These are phyloP conservation scores for Nixonia krombeini DNA, from an alignment of 1,140 invertebrate species.

Conservation along the genomic window DNA sequence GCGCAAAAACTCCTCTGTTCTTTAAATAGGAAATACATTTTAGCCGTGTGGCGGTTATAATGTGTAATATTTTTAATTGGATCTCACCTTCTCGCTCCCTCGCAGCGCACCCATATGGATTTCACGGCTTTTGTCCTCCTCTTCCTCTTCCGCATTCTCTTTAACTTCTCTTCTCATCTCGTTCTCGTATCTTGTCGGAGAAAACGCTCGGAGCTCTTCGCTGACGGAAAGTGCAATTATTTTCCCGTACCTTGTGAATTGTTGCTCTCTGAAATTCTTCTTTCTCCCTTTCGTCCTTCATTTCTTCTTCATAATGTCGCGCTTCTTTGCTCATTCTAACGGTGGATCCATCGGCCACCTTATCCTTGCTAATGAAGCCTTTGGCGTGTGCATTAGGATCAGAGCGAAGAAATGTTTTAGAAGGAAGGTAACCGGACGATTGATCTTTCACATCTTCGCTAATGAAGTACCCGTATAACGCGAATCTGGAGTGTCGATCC, in stretches of 20 bases:
- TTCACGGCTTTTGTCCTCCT: conserved; percentile 24
- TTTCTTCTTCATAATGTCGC: conserved; percentile 35
- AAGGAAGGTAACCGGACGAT: conserved; percentile 17
- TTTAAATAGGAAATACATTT: conserved; percentile 69
- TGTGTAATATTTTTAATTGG: conserved; percentile 72
- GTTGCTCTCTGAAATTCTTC: conserved; percentile 62
- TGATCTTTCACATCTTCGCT: conserved; percentile 13
- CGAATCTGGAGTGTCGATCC: not conserved
- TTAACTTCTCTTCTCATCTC: conserved; percentile 44
- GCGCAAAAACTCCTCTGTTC: conserved; percentile 49
- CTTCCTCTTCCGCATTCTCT: conserved; percentile 42
- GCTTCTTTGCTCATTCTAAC: conserved; percentile 43
- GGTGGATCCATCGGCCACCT: conserved; percentile 28
- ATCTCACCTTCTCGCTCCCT: conserved; percentile 55
- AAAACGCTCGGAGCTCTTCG: conserved; percentile 52
- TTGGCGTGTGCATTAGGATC: conserved; percentile 51
- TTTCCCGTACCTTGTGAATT: conserved; percentile 60
- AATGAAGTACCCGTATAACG: conserved; percentile 20
- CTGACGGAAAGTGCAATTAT: conserved; percentile 61
- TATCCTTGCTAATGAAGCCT: conserved; percentile 38
- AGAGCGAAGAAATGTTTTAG: conserved; percentile 39
- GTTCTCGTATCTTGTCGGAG: conserved; percentile 35
- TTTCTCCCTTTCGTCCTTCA: conserved; percentile 23
- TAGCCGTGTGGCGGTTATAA: conserved; percentile 62
- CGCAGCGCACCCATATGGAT: conserved; percentile 18